Evolutionary conservation across 2,113 vertebrate species (phyloP).

Genomic region (Hydrolagus affinis): DNA sequence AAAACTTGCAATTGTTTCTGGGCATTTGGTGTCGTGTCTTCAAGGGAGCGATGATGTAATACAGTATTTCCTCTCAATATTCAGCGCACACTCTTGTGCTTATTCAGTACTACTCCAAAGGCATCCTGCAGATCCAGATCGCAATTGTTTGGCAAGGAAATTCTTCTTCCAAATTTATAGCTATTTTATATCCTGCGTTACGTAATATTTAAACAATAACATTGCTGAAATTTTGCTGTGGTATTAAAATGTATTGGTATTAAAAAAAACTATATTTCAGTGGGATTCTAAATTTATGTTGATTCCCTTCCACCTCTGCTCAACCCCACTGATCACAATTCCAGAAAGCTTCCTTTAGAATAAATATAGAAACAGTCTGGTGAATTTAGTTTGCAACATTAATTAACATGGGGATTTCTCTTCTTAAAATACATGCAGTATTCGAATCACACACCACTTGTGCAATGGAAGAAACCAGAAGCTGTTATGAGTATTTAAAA

Average conservation of each 20-base stretch:
- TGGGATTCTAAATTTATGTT: background rate
- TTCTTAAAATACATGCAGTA: background rate
- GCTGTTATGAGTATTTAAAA: background rate
- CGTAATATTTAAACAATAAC: constrained; percentile 26
- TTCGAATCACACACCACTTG: background rate
- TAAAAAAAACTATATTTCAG: background rate
- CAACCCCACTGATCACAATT: background rate
- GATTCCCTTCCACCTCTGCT: background rate
- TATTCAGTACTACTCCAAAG: background rate
- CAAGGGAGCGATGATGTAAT: constrained; percentile 22
- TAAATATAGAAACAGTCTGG: background rate
- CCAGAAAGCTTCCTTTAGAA: background rate
- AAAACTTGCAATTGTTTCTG: constrained; percentile 2
- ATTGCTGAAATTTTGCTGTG: background rate
- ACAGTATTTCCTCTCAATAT: background rate
- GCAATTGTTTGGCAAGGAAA: constrained; percentile 33
- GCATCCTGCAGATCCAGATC: constrained; percentile 1
- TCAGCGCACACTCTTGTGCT: background rate
- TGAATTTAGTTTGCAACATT: background rate
- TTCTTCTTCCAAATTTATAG: constrained; percentile 30
- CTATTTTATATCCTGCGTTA: constrained; percentile 25
- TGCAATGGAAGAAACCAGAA: no score
- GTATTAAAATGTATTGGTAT: no score
- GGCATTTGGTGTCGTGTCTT: constrained; percentile 23
- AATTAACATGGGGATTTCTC: background rate